phyloP scores from a whole-genome alignment of 2,113 vertebrate genomes.

The Mesembrinibis cayennensis region DNA sequence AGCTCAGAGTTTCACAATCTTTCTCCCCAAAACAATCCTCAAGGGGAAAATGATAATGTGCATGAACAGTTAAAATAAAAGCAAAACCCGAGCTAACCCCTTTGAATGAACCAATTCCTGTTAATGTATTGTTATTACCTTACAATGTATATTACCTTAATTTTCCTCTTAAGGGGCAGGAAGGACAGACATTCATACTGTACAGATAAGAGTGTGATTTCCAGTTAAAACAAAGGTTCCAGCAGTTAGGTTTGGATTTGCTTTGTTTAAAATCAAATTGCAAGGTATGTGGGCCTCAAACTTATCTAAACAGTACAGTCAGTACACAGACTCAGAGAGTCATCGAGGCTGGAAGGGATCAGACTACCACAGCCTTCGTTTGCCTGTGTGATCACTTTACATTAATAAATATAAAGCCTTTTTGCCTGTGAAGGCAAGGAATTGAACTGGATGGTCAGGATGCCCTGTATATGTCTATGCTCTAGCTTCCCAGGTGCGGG shows the following conservation, averaged over 20 bases:
- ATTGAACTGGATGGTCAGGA: neutral
- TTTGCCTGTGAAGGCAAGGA: neutral
- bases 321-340: neutral
- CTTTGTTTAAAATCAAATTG: slow-evolving; percentile 43
- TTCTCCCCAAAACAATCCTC: neutral
- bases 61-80: slow-evolving; percentile 15
- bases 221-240: slow-evolving; percentile 26
- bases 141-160: slow-evolving; percentile 16
- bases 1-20: neutral
- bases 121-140: slow-evolving; percentile 15
- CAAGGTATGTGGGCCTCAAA: neutral
- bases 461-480: neutral
- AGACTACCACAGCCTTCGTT: neutral
- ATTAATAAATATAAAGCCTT: neutral
- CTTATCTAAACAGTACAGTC: neutral
- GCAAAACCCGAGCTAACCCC: neutral
- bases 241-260: neutral
- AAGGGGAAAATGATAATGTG: neutral
- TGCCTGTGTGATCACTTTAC: neutral
- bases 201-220: slow-evolving; percentile 24
- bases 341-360: neutral
- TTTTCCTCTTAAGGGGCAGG: slow-evolving; percentile 42
- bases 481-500: neutral
- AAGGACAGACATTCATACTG: slow-evolving; percentile 14
- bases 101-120: neutral